Percentiles rank a stretch among this genome's conserved stretches.
These are phyloP conservation scores for Isaurus tuberculatus DNA, from an alignment of 92 coral and sea anemone species.

Conservation along the genomic window DNA sequence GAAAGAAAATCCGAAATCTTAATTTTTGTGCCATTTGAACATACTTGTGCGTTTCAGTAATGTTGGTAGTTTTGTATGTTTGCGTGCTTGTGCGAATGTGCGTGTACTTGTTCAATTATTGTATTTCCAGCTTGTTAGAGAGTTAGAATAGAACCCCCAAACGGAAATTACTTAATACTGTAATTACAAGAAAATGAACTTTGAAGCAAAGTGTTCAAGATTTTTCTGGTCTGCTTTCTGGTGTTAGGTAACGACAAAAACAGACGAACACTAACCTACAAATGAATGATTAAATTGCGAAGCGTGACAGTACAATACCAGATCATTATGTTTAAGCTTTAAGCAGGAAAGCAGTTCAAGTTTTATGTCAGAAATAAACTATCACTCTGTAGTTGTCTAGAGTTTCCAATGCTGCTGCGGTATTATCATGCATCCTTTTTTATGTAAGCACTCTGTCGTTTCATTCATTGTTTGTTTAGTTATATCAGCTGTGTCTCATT, in stretches of 20 bases:
- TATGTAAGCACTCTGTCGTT: no score
- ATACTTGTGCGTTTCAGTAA: conserved; percentile 37
- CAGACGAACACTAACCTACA: conserved; percentile 60
- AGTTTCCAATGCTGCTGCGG: conserved; percentile 48
- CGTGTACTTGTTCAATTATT: conserved; percentile 45
- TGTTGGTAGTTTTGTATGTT: conserved; percentile 35
- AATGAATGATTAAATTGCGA: conserved; percentile 74
- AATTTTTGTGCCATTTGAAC: conserved; percentile 73
- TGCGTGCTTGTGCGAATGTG: conserved; percentile 37
- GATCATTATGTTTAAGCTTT: conserved; percentile 87
- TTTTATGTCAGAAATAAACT: conserved; percentile 96
- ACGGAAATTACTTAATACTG: conserved; percentile 29
- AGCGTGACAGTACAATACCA: conserved; percentile 41
- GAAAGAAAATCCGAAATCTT: conserved; percentile 69
- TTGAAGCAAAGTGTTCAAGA: conserved; percentile 51
- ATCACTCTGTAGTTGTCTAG: conserved; percentile 86
- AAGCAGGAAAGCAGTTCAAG: conserved; percentile 86
- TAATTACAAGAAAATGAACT: conserved; percentile 45
- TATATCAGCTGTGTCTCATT: no score
- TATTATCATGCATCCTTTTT: not conserved
- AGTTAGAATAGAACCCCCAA: conserved; percentile 37
- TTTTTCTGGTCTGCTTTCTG: conserved; percentile 59
- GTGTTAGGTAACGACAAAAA: conserved; percentile 17
- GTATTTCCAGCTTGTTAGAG: conserved; percentile 62
- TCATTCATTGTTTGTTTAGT: no score